These are phyloP conservation scores for Hanleya hanleyi DNA, from an alignment of 2,888 invertebrate genomes.

Conservation along the genomic window DNA sequence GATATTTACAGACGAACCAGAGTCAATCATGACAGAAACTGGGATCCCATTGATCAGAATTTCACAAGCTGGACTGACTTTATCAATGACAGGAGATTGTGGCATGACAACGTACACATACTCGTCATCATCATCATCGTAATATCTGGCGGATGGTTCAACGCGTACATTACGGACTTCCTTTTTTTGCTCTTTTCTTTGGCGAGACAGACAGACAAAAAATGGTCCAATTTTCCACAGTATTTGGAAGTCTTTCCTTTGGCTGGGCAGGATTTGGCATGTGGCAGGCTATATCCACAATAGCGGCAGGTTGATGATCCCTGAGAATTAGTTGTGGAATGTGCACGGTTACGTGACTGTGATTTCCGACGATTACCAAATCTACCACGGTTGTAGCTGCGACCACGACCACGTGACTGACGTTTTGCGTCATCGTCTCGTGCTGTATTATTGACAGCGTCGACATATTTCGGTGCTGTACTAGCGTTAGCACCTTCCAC, in stretches of 20 bases:
- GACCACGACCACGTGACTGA: too few relatives aligned
- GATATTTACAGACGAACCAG: slow-evolving; percentile 12
- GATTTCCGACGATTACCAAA: too few relatives aligned
- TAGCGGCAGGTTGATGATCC: background rate
- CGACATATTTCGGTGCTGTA: background rate
- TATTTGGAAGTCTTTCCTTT: slow-evolving; percentile 6
- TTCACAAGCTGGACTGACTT: background rate
- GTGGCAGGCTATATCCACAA: background rate
- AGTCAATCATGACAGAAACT: slow-evolving; percentile 5
- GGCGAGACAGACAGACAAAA: background rate
- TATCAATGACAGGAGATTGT: background rate
- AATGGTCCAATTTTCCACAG: slow-evolving; percentile 5
- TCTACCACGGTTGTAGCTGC: too few relatives aligned
- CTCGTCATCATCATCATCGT: background rate
- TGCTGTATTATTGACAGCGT: too few relatives aligned
- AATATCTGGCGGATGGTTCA: background rate
- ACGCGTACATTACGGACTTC: too few relatives aligned
- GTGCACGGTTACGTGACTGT: too few relatives aligned
- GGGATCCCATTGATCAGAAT: background rate
- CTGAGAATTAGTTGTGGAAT: background rate
- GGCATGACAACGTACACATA: background rate
- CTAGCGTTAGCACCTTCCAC: background rate
- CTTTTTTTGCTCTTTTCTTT: background rate
- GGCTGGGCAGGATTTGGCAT: slow-evolving; percentile 11
- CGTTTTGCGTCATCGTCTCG: too few relatives aligned